Percentiles rank a stretch among this genome's conserved stretches.
Conservation (phyloP, 92 coral and sea anemone species). For the Siderastrea siderea region DNA sequence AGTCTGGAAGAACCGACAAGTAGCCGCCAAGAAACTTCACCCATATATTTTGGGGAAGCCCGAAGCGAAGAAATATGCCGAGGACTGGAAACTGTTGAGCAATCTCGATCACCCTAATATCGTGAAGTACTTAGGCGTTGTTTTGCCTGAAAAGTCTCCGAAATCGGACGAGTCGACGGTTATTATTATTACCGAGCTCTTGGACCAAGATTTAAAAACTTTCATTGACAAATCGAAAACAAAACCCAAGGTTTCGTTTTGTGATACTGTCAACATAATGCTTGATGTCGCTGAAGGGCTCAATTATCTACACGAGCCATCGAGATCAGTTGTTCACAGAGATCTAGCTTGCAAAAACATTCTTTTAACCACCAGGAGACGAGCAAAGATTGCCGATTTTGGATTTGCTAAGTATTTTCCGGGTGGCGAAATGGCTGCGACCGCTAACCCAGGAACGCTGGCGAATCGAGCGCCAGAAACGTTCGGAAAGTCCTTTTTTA, state of each 20-base stretch:
- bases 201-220: slow-evolving; percentile 35
- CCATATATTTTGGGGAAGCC: slow-evolving; percentile 11
- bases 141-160: slow-evolving; percentile 12
- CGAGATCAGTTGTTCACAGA: slow-evolving; percentile 11
- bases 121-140: slow-evolving; percentile 31
- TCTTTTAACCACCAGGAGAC: slow-evolving; percentile 10
- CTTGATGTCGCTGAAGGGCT: slow-evolving; percentile 51
- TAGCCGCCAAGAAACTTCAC: slow-evolving; percentile 49
- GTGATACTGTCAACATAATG: slow-evolving; percentile 28
- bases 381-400: slow-evolving; percentile 55
- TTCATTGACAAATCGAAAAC: slow-evolving; percentile 20
- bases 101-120: slow-evolving; percentile 31
- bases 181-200: slow-evolving; percentile 47
- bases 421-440: slow-evolving; percentile 29
- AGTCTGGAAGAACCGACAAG: slow-evolving; percentile 8
- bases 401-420: slow-evolving; percentile 54
- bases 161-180: background rate
- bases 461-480: slow-evolving; percentile 44
- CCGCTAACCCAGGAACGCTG: slow-evolving; percentile 17
- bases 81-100: slow-evolving; percentile 40
- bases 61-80: slow-evolving; percentile 22
- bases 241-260: slow-evolving; percentile 37
- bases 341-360: slow-evolving; percentile 52
- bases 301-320: slow-evolving; percentile 32
- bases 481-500: slow-evolving; percentile 11